phyloP scores from a whole-genome alignment of 2,888 invertebrate genomes.

The Metallyticus violacea region DNA sequence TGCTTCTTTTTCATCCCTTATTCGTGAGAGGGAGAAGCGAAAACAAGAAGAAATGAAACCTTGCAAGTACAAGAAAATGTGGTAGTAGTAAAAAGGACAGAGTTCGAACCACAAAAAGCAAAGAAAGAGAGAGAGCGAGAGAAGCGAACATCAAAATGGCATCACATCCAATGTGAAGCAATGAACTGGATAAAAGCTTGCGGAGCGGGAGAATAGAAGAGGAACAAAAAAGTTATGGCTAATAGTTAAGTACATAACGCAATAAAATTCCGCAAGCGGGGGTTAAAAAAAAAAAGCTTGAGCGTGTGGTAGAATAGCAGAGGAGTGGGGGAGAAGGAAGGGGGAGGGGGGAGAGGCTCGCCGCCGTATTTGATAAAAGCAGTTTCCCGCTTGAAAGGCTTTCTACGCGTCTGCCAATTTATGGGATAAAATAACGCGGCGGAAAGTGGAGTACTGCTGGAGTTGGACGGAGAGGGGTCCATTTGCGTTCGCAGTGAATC shows the following conservation, averaged over 20 bases:
- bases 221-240: conserved; percentile 31
- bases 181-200: conserved; percentile 30
- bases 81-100: not conserved
- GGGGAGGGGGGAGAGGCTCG: conserved; percentile 6
- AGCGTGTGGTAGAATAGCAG: conserved; percentile 10
- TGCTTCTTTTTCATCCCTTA: not conserved
- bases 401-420: conserved; percentile 32
- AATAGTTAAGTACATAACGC: conserved; percentile 34
- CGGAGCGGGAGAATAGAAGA: not conserved
- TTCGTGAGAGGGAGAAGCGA: not conserved
- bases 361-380: conserved; percentile 34
- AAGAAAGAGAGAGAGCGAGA: conserved; percentile 18
- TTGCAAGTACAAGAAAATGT: not conserved
- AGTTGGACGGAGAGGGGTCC: conserved; percentile 7
- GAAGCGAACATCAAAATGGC: conserved; percentile 26
- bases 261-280: conserved; percentile 31
- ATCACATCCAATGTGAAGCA: conserved; percentile 30
- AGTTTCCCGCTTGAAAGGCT: conserved; percentile 32
- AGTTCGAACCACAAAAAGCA: not conserved
- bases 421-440: conserved; percentile 31
- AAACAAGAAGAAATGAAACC: not conserved
- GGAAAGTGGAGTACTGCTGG: not conserved
- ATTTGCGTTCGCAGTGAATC: not conserved
- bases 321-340: conserved; percentile 3
- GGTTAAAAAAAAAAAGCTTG: conserved; percentile 14